These are phyloP conservation scores for Drosophila kambysellisi DNA, from an alignment of 2,888 invertebrate genomes.

Conservation along the genomic window DNA sequence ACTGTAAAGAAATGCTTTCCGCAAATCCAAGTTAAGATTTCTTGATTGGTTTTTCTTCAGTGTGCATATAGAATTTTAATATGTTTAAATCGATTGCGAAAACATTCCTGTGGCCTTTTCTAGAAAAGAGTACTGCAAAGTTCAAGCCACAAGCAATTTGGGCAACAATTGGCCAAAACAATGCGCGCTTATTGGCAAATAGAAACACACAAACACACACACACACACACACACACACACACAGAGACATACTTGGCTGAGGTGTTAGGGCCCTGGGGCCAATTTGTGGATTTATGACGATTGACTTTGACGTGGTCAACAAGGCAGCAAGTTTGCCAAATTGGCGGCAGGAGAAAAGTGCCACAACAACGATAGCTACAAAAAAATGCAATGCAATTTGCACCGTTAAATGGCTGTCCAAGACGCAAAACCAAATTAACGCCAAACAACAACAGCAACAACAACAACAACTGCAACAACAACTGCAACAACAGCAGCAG, in stretches of 20 bases:
- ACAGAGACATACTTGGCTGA: slow-evolving; percentile 19
- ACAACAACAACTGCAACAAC: slow-evolving; percentile 34
- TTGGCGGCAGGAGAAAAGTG: slow-evolving; percentile 28
- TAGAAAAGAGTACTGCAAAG: slow-evolving; percentile 22
- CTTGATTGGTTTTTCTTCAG: slow-evolving; percentile 1
- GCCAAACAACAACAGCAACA: slow-evolving; percentile 48
- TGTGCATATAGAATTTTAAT: slow-evolving; percentile 2
- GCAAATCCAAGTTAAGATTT: slow-evolving; percentile 1
- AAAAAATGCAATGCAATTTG: slow-evolving; percentile 68
- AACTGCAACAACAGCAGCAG: slow-evolving; percentile 46
- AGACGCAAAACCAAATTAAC: slow-evolving; percentile 78
- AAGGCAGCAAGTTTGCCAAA: slow-evolving; percentile 37
- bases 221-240: slow-evolving; percentile 11
- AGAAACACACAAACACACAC: background rate
- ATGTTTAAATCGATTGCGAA: slow-evolving; percentile 3
- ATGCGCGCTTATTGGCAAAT: slow-evolving; percentile 44
- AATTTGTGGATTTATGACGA: slow-evolving; percentile 70
- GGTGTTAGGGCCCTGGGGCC: slow-evolving; percentile 53
- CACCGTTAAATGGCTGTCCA: slow-evolving; percentile 74
- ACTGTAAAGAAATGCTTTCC: slow-evolving; percentile 2
- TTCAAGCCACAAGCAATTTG: slow-evolving; percentile 72
- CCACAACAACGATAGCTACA: slow-evolving; percentile 8
- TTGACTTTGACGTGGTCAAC: slow-evolving; percentile 62
- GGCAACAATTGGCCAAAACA: slow-evolving; percentile 63
- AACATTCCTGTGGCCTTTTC: slow-evolving; percentile 30